phyloP scores from a whole-genome alignment of 2,888 invertebrate species.

The Trissoscelio sp. region DNA sequence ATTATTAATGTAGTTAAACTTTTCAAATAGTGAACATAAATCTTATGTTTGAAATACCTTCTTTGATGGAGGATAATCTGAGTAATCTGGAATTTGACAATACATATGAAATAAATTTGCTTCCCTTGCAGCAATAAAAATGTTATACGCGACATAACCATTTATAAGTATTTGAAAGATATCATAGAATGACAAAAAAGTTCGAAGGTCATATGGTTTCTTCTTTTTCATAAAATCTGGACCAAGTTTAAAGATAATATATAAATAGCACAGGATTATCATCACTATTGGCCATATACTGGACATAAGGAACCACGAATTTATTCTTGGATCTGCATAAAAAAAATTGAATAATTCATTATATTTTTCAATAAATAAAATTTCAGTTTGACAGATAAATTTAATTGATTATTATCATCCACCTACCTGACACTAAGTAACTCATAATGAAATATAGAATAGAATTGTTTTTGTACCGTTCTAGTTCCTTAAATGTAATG shows the following conservation, averaged over 20 bases:
- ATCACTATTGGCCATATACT: not conserved
- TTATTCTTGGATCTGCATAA: not conserved
- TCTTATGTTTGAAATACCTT: no score
- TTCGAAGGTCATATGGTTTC: conserved; percentile 87
- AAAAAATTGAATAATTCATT: not conserved
- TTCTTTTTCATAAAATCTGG: conserved; percentile 89
- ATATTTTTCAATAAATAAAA: no score
- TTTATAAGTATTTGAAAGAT: conserved; percentile 85
- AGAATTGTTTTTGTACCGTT: no score
- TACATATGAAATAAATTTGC: conserved; percentile 85
- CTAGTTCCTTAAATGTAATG: no score
- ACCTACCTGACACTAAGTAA: no score
- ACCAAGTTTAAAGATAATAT: conserved; percentile 85
- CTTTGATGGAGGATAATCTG: conserved; percentile 84
- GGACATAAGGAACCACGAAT: not conserved
- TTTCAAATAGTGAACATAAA: no score
- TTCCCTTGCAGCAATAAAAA: conserved; percentile 63
- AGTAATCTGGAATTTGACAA: conserved; percentile 87
- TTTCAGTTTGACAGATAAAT: no score
- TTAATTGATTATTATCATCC: no score
- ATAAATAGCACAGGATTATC: conserved; percentile 83
- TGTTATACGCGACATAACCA: conserved; percentile 73
- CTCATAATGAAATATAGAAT: no score
- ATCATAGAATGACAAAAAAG: conserved; percentile 90
- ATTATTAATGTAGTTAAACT: no score